Evolutionary conservation across 2,113 vertebrate genomes (phyloP).

Genomic region (Podiceps cristatus): DNA sequence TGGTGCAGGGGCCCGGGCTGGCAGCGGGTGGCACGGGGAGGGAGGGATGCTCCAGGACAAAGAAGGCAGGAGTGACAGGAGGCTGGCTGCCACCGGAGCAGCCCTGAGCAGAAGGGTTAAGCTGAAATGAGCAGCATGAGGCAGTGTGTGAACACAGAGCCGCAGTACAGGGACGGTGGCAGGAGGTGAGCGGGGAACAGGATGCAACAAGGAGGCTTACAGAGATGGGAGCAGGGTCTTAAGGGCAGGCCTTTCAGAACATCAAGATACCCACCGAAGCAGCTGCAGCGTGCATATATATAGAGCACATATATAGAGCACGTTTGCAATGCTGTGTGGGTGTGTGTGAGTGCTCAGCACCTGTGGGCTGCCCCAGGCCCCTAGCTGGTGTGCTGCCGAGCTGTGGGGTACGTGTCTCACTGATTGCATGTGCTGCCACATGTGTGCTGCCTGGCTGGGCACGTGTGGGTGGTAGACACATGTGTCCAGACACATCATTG

Average conservation of each 20-base stretch:
- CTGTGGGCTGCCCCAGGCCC: neutral
- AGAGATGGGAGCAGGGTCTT: neutral
- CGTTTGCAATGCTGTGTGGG: neutral
- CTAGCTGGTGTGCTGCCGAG: rapidly evolving
- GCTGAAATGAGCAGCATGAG: rapidly evolving
- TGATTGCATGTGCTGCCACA: neutral
- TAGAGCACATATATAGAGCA: neutral
- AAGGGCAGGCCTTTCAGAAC: neutral
- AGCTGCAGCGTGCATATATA: rapidly evolving
- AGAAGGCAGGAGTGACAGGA: rapidly evolving
- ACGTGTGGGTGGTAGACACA: neutral
- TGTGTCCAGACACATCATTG: neutral
- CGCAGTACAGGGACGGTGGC: rapidly evolving
- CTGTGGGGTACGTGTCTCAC: neutral
- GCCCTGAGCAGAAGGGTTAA: neutral
- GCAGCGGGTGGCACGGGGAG: rapidly evolving
- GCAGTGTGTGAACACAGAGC: rapidly evolving
- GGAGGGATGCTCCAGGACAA: neutral
- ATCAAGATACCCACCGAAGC: rapidly evolving
- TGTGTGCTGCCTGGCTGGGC: rapidly evolving
- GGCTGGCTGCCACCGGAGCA: neutral
- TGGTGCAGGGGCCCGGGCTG: rapidly evolving
- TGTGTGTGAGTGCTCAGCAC: neutral
- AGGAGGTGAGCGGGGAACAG: neutral
- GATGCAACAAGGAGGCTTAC: neutral